Evolutionary conservation across 2,888 invertebrate genomes (phyloP), one percentile per base, ranked within the genome.

Genomic region (Papilio elwesi): DNA sequence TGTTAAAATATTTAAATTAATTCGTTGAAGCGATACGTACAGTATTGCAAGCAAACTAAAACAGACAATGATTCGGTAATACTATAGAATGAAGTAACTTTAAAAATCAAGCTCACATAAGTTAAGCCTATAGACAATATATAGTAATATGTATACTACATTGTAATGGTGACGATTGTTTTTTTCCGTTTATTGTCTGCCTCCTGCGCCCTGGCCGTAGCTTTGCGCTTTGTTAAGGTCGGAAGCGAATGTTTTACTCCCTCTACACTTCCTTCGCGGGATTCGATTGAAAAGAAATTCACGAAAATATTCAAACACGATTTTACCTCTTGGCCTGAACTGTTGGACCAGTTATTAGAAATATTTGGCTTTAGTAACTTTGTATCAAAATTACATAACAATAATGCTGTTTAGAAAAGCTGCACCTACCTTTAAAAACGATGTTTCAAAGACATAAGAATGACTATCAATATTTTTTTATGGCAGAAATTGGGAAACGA

Each of bases 191-290:
- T 59, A 49, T 59, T 15, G 59, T 51, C 36, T 69, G 69, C 69
- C 51, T 62, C 69, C 69, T 52, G 69, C 69, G 38, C 51, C 15
- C 53, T 15, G 55, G 12, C n/a, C 47, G 47, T 55, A 57, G 68
- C 26, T 38, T 36, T 43, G 49, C 57, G 65, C 70, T 70, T 65
- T 70, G 70, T 70, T 65, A 70, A 15, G 36, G 43, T 13, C 57
- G 65, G 70, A 70, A 65, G 51, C 70, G 70, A 70, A 65, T 70
- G 57, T 70, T 70, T 70, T 55, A 70, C 70, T 55, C 65, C 57
- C 49, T 49, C 65, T 55, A 57, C 65, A 38, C 57, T 55, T 65
- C 55, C 70, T 63, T 65, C 65, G 36, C 64, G 55, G 49, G 57
- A 62, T 69, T 62, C 69, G 38, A 69, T 68, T 57, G 62, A 38